Evolutionary conservation across 2,888 invertebrate species (phyloP).

Genomic region (Latrodectus hesperus): DNA sequence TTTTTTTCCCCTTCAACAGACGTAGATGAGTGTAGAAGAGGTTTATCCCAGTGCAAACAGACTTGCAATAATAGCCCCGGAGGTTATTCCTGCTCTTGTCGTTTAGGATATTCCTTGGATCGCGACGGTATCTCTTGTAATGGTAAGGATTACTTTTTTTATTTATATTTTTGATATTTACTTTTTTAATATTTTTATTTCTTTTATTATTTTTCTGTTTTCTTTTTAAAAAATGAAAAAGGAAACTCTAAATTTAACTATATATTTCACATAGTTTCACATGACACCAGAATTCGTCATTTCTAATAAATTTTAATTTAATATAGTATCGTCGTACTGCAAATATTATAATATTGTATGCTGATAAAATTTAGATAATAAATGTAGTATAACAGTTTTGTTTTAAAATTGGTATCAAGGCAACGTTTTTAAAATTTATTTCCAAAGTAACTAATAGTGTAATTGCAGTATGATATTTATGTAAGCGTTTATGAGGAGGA

Average conservation of each 20-base stretch:
- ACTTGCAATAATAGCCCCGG: slow-evolving; percentile 75
- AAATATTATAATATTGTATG: no score
- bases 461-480: no score
- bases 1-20: slow-evolving; percentile 48
- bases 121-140: slow-evolving; percentile 73
- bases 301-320: no score
- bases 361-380: no score
- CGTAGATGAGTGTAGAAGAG: slow-evolving; percentile 74
- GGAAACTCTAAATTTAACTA: not conserved
- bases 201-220: not conserved
- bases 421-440: no score
- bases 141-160: slow-evolving; percentile 55
- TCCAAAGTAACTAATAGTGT: no score
- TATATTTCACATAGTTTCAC: no score
- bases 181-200: not conserved
- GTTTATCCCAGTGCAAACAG: slow-evolving; percentile 75
- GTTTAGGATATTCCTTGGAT: slow-evolving; percentile 72
- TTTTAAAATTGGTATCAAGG: no score
- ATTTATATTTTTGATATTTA: not conserved
- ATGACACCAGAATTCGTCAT: no score
- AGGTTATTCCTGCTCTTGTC: slow-evolving; percentile 74
- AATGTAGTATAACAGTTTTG: no score
- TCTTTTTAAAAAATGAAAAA: not conserved
- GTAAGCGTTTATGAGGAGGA: no score
- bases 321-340: no score